Evolutionary conservation across 2,797 vertebrate species (phyloP).

Genomic region (Molossus alvarezi): DNA sequence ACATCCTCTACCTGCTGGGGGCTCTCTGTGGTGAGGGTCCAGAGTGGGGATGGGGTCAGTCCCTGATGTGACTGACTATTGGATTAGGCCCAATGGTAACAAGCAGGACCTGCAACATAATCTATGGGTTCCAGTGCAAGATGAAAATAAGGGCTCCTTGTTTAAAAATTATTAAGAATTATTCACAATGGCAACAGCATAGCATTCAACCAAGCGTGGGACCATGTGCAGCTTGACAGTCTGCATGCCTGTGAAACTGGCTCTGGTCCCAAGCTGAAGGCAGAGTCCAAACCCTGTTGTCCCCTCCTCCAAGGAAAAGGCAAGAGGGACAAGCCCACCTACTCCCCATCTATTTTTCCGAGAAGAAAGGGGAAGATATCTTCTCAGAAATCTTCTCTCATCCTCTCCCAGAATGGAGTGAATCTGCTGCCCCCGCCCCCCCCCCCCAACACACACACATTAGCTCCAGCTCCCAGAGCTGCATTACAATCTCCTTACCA

Average conservation of each 20-base stretch:
- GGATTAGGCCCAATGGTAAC: background rate
- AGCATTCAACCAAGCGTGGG: background rate
- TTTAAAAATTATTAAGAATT: constrained; percentile 33
- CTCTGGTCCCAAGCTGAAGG: background rate
- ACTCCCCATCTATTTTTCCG: background rate
- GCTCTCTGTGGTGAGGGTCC: background rate
- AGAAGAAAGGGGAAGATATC: background rate
- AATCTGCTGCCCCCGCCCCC: background rate
- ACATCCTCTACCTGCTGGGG: background rate
- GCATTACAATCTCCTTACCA: background rate
- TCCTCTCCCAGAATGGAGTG: background rate
- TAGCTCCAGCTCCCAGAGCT: background rate
- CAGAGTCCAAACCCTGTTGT: background rate
- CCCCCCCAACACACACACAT: background rate
- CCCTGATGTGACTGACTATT: background rate
- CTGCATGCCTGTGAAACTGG: background rate
- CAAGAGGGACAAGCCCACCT: background rate
- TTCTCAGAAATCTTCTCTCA: background rate
- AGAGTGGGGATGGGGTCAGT: background rate
- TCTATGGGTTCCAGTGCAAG: background rate
- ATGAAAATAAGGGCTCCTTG: constrained; percentile 7
- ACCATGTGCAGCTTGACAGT: background rate
- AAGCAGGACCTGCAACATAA: background rate
- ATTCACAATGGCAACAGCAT: background rate
- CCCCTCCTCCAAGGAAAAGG: background rate